phyloP scores from a whole-genome alignment of 2,888 invertebrate species.

The Achlya flavicornis region DNA sequence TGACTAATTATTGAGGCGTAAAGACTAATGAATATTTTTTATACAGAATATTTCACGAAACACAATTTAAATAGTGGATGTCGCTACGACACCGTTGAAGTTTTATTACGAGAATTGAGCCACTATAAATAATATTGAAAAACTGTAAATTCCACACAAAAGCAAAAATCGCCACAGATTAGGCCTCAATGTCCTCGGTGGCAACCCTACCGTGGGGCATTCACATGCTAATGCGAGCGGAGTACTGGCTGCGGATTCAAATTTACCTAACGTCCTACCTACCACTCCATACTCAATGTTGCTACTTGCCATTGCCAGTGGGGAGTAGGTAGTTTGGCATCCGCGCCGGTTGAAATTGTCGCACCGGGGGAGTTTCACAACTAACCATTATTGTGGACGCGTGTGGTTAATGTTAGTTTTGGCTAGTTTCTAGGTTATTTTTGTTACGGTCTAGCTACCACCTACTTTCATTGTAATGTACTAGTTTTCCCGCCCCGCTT shows the following conservation, averaged over 20 bases:
- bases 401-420: not conserved
- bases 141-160: constrained; percentile 1
- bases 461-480: too few species aligned
- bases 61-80: too few species aligned
- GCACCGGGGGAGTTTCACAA: not conserved
- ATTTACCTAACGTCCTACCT: constrained; percentile 12
- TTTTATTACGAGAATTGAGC: too few species aligned
- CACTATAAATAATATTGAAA: too few species aligned
- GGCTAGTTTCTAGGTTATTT: not conserved
- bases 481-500: too few species aligned
- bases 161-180: constrained; percentile 13
- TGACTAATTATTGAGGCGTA: too few species aligned
- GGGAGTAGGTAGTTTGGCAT: constrained; percentile 4
- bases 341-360: not conserved
- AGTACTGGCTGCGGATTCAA: constrained; percentile 27
- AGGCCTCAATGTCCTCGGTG: constrained; percentile 23
- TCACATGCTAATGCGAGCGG: constrained; percentile 38
- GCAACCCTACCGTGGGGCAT: constrained; percentile 29
- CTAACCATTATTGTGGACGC: not conserved
- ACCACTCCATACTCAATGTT: constrained; percentile 6
- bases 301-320: not conserved
- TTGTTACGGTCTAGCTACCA: not conserved
- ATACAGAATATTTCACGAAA: too few species aligned
- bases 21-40: too few species aligned
- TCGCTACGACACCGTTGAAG: too few species aligned